These are phyloP conservation scores for Macrocentrus cingulum DNA, from an alignment of 1,140 invertebrate species.

Conservation along the genomic window DNA sequence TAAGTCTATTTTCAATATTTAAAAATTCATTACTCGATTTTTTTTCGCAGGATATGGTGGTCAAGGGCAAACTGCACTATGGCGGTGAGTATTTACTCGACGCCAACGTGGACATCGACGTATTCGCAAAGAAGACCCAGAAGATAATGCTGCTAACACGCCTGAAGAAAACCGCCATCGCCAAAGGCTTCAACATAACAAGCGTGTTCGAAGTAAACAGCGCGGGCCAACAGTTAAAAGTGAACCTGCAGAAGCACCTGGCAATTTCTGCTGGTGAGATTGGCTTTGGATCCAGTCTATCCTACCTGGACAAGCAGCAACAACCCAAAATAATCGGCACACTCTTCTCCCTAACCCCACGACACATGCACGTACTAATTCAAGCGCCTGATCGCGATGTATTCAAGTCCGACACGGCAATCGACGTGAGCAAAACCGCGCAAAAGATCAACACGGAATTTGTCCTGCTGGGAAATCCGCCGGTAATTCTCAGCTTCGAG, in stretches of 20 bases:
- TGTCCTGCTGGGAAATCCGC: slow-evolving; percentile 57
- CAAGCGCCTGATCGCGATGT: slow-evolving; percentile 61
- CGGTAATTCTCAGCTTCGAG: slow-evolving; percentile 55
- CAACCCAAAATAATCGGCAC: slow-evolving; percentile 49
- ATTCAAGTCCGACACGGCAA: slow-evolving; percentile 54
- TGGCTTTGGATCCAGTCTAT: slow-evolving; percentile 44
- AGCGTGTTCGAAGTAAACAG: slow-evolving; percentile 48
- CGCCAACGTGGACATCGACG: slow-evolving; percentile 62
- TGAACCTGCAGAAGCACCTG: slow-evolving; percentile 47
- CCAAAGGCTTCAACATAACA: slow-evolving; percentile 50
- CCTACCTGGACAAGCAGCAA: slow-evolving; percentile 49
- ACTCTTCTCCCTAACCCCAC: slow-evolving; percentile 50
- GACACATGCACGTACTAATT: slow-evolving; percentile 53
- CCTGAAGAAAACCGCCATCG: slow-evolving; percentile 34
- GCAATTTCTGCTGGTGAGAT: slow-evolving; percentile 40
- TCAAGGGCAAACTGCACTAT: slow-evolving; percentile 56
- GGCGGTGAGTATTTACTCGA: slow-evolving; percentile 53
- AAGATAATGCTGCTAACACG: slow-evolving; percentile 59
- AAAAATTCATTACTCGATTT: too few species aligned
- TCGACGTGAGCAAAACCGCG: slow-evolving; percentile 54
- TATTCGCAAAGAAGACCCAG: slow-evolving; percentile 66
- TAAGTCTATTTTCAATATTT: too few species aligned
- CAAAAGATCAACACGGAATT: slow-evolving; percentile 59
- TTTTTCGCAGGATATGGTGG: slow-evolving; percentile 54
- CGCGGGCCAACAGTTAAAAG: slow-evolving; percentile 54